Conservation (phyloP, 2,888 invertebrate genomes). For the Itoplectis maculator region DNA sequence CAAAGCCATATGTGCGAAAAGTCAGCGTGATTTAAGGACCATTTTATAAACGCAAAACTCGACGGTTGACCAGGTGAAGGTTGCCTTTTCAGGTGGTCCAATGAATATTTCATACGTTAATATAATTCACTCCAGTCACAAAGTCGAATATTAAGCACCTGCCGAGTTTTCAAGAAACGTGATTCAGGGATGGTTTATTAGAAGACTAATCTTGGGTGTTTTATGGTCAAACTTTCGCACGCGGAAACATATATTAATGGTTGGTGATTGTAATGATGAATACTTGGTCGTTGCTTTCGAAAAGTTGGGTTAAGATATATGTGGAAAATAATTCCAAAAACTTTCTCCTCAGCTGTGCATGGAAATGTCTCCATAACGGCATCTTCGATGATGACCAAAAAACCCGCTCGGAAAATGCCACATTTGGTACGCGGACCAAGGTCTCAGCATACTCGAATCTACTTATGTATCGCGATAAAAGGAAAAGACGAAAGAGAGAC, state of each 20-base stretch:
- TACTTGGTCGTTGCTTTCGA: neutral
- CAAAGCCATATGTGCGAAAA: conserved; percentile 1
- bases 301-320: too few species aligned
- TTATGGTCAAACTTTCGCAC: neutral
- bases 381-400: conserved; percentile 25
- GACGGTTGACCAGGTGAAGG: conserved; percentile 41
- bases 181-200: neutral
- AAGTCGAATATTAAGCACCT: conserved; percentile 1
- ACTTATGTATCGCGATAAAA: conserved; percentile 44
- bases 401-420: conserved; percentile 29
- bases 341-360: neutral
- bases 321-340: conserved; percentile 11
- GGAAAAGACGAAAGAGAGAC: too few species aligned
- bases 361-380: conserved; percentile 39
- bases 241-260: too few species aligned
- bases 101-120: too few species aligned
- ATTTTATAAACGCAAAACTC: conserved; percentile 31
- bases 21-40: conserved; percentile 30
- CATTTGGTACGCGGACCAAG: conserved; percentile 28
- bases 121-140: neutral
- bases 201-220: neutral
- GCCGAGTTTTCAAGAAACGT: neutral
- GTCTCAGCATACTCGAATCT: conserved; percentile 39
- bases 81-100: conserved; percentile 16
- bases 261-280: neutral